Evolutionary conservation across 35 echinoderm and acorn worm species (phyloP).

Genomic region (Diadema setosum): DNA sequence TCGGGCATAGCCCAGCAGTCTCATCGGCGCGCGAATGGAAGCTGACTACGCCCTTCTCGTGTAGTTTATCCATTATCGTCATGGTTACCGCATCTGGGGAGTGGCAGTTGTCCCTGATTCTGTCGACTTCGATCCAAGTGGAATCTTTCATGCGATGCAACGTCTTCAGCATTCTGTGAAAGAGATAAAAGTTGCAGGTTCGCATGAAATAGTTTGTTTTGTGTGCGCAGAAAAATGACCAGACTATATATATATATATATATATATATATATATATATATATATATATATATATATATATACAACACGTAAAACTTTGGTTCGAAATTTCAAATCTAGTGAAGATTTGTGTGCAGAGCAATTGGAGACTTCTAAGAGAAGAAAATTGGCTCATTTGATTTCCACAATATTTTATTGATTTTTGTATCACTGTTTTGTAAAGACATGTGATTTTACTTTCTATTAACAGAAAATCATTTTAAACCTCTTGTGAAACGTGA

Average conservation of each 20-base stretch:
- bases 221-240: not conserved
- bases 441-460: no score
- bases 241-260: not conserved
- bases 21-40: not conserved
- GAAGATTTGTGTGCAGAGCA: no score
- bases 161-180: slow-evolving; percentile 37
- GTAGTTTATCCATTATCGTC: slow-evolving; percentile 25
- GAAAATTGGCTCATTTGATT: no score
- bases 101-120: not conserved
- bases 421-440: no score
- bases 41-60: not conserved
- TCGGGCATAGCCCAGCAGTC: slow-evolving; percentile 44
- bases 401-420: no score
- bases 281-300: not conserved
- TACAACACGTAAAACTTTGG: no score
- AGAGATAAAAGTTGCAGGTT: not conserved
- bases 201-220: not conserved
- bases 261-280: not conserved
- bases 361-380: no score
- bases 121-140: slow-evolving; percentile 45
- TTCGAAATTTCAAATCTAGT: not conserved
- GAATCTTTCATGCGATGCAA: slow-evolving; percentile 31
- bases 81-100: slow-evolving; percentile 20
- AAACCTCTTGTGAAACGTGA: no score
- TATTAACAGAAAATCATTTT: no score